A percentile compares a stretch with the other conserved stretches of the same genome.
Evolutionary conservation across 2,797 vertebrate genomes (phyloP).

Genomic region (Sebastes diploproa): DNA sequence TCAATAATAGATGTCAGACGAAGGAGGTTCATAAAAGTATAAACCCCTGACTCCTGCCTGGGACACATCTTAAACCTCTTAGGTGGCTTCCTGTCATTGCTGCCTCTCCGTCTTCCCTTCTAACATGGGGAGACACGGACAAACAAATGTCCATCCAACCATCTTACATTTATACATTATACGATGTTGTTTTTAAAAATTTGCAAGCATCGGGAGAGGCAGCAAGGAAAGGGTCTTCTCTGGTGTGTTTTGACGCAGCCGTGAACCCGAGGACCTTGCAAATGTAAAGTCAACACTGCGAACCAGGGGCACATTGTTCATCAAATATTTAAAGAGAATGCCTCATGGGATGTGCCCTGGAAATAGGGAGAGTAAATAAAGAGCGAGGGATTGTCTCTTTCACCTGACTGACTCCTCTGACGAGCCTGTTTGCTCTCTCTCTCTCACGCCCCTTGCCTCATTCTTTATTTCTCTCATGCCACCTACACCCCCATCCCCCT

Average conservation of each 20-base stretch:
- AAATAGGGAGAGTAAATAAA: constrained; percentile 79
- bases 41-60: constrained; percentile 70
- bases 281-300: constrained; percentile 63
- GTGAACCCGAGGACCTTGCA: constrained; percentile 58
- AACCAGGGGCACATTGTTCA: constrained; percentile 63
- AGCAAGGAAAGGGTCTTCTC: background rate
- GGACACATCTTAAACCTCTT: constrained; percentile 46
- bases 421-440: constrained; percentile 60
- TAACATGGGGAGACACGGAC: background rate
- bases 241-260: constrained; percentile 8
- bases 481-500: constrained; percentile 16
- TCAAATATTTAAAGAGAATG: constrained; percentile 82
- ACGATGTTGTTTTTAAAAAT: too few relatives aligned
- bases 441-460: constrained; percentile 54
- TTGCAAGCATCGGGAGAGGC: background rate
- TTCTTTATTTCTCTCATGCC: constrained; percentile 63
- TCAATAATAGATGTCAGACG: constrained; percentile 79
- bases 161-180: background rate
- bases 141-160: background rate
- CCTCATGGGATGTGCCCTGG: constrained; percentile 74
- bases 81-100: constrained; percentile 33
- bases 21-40: constrained; percentile 81
- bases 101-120: background rate
- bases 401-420: constrained; percentile 78
- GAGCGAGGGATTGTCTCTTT: constrained; percentile 80